Percentiles rank a stretch among this genome's conserved stretches.
Evolutionary conservation across 2,113 vertebrate genomes (phyloP).

Genomic region (Strix aluco): DNA sequence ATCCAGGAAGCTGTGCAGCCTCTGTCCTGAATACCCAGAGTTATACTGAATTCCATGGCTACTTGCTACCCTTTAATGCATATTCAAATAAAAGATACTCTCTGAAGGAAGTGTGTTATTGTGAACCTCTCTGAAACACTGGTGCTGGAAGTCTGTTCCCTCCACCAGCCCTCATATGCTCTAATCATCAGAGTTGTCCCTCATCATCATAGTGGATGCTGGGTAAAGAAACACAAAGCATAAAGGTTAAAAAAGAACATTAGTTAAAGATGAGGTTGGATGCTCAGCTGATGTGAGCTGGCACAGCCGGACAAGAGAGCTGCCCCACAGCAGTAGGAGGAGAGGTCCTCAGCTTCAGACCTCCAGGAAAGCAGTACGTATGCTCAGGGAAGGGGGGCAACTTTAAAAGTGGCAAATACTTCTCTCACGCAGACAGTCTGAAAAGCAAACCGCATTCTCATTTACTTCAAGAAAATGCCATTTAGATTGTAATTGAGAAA

Average conservation of each 20-base stretch:
- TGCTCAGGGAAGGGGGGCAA: neutral
- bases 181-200: neutral
- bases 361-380: neutral
- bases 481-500: neutral
- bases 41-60: neutral
- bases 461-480: neutral
- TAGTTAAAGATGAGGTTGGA: neutral
- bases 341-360: neutral
- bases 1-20: neutral
- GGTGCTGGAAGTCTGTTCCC: neutral
- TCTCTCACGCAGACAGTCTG: neutral
- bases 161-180: neutral
- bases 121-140: neutral
- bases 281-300: neutral
- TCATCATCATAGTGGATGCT: neutral
- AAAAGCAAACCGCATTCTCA: neutral
- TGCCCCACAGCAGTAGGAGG: neutral
- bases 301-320: neutral
- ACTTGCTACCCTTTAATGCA: neutral
- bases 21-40: neutral
- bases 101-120: neutral
- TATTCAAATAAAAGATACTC: neutral
- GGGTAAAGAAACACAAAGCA: neutral
- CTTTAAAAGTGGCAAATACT: neutral
- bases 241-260: neutral